Percentiles rank a stretch among this genome's conserved stretches.
Conservation (phyloP, 2,797 vertebrate species). For the Phrynocephalus vlangalii region DNA sequence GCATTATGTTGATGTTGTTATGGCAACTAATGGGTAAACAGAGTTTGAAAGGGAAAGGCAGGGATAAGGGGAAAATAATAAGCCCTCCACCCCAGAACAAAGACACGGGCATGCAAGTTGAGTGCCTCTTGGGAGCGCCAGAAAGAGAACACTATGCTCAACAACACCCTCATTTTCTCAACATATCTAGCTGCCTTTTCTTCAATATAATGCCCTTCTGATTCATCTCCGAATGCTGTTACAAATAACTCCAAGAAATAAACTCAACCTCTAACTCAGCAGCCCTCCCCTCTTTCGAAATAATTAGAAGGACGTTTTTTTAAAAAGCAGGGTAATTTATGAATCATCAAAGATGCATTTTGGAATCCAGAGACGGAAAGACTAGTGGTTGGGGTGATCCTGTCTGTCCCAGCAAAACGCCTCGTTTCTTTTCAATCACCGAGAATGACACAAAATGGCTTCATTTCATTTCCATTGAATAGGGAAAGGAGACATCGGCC, state of each 20-base stretch:
- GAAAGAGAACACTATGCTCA: background rate
- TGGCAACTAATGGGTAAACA: conserved; percentile 22
- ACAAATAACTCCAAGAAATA: conserved; percentile 22
- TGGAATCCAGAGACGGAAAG: conserved; percentile 39
- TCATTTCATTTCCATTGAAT: conserved; percentile 7
- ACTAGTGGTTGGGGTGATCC: conserved; percentile 21
- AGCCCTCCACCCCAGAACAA: background rate
- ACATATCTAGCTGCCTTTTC: background rate
- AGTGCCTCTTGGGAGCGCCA: conserved; percentile 22
- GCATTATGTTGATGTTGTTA: conserved; percentile 35
- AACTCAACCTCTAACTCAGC: conserved; percentile 37
- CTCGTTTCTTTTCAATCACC: conserved; percentile 21
- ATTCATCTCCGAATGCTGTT: background rate
- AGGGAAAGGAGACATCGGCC: background rate
- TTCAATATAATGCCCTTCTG: background rate
- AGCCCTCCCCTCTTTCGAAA: conserved; percentile 26
- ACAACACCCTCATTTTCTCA: conserved; percentile 18
- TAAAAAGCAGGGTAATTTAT: background rate
- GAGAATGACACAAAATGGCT: conserved; percentile 19
- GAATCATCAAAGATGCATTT: background rate
- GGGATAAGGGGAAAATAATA: conserved; percentile 22
- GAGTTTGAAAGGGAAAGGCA: conserved; percentile 26
- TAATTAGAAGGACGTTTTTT: conserved; percentile 27
- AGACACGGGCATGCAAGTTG: background rate
- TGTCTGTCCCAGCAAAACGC: background rate